Percentiles rank a stretch among this genome's conserved stretches.
Conservation (phyloP, 2,888 invertebrate species). For the Catocala nupta region DNA sequence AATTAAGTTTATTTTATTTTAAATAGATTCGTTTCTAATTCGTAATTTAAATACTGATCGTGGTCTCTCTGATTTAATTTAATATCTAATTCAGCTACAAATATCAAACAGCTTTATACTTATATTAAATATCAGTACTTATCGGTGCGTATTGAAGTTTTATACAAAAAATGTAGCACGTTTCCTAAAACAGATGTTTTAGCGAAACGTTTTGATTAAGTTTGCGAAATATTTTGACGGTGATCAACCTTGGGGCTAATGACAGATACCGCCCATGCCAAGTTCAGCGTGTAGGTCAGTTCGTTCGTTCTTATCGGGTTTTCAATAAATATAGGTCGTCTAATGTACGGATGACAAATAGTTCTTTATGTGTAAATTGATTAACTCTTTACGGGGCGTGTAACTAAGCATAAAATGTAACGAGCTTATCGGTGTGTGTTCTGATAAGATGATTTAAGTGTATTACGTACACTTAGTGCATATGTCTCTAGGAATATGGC, state of each 20-base stretch:
- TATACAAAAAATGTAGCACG: too few relatives aligned
- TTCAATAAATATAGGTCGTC: constrained; percentile 12
- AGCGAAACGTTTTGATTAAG: constrained; percentile 20
- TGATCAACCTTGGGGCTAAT: constrained; percentile 40
- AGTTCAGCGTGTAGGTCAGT: constrained; percentile 50
- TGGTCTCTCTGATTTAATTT: too few relatives aligned
- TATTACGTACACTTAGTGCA: not conserved
- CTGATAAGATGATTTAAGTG: not conserved
- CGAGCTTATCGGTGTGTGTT: not conserved
- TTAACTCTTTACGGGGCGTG: not conserved
- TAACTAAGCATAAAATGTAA: not conserved
- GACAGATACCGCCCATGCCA: constrained; percentile 45
- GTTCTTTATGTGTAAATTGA: constrained; percentile 5
- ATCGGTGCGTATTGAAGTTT: too few relatives aligned
- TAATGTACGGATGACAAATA: constrained; percentile 6
- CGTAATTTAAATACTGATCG: too few relatives aligned
- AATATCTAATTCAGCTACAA: too few relatives aligned
- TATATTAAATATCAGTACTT: too few relatives aligned
- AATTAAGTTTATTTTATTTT: too few relatives aligned
- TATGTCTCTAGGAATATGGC: too few relatives aligned
- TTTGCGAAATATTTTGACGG: constrained; percentile 45
- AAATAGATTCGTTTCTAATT: too few relatives aligned
- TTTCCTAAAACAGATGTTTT: constrained; percentile 24
- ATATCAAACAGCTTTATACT: too few relatives aligned
- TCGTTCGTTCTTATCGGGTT: constrained; percentile 19